A percentile compares a stretch with the other conserved stretches of the same genome.
Evolutionary conservation across 2,888 invertebrate genomes (phyloP).

Genomic region (Ennomos erosarius): DNA sequence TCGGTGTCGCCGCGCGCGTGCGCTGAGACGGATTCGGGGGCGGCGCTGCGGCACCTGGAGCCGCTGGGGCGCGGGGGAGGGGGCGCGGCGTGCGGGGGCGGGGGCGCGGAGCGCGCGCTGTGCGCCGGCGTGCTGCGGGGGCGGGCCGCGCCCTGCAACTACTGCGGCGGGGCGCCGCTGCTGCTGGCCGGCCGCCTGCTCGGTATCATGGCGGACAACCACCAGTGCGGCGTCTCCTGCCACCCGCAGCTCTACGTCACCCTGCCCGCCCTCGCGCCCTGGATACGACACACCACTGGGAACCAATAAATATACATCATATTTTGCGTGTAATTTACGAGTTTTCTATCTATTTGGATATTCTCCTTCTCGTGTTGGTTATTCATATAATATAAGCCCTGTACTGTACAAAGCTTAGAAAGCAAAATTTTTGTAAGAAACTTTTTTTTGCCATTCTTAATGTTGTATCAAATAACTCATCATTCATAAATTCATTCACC

Average conservation of each 20-base stretch:
- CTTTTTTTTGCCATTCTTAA: no score
- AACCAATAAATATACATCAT: slow-evolving; percentile 34
- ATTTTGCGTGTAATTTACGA: not conserved
- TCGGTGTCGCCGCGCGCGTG: slow-evolving; percentile 42
- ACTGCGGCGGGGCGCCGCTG: slow-evolving; percentile 70
- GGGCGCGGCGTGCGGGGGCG: slow-evolving; percentile 59
- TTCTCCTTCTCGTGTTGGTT: no score
- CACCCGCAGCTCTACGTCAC: slow-evolving; percentile 65
- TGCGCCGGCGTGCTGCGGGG: slow-evolving; percentile 51
- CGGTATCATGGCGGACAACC: slow-evolving; percentile 59
- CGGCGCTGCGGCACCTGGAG: slow-evolving; percentile 54
- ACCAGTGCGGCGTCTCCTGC: slow-evolving; percentile 62
- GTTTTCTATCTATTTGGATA: no score
- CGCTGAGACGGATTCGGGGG: slow-evolving; percentile 27
- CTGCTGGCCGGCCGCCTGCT: slow-evolving; percentile 49
- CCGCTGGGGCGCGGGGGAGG: slow-evolving; percentile 37
- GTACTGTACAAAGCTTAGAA: no score
- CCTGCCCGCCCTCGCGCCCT: slow-evolving; percentile 54
- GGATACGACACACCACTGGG: slow-evolving; percentile 54
- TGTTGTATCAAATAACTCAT: no score
- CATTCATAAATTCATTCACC: no score
- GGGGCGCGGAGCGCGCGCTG: slow-evolving; percentile 41
- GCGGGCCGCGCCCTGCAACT: slow-evolving; percentile 55
- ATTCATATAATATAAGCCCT: no score
- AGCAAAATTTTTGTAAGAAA: no score